A percentile compares a stretch with the other conserved stretches of the same genome.
phyloP scores from a whole-genome alignment of 2,113 vertebrate genomes.

The Anolis carolinensis region DNA sequence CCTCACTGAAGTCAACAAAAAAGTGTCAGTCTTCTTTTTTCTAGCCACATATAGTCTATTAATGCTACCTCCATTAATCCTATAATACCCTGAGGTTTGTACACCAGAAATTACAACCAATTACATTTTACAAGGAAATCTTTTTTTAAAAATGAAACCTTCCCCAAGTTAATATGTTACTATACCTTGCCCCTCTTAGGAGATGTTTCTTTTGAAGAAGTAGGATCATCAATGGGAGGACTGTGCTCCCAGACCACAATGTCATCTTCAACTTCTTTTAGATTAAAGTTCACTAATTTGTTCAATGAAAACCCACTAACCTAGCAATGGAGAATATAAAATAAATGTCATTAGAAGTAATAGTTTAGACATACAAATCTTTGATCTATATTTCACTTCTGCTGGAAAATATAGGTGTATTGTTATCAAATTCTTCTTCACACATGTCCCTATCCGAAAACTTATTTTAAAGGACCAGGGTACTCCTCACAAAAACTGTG shows the following conservation, averaged over 20 bases:
- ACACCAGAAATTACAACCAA: background rate
- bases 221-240: conserved; percentile 62
- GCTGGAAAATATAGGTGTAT: background rate
- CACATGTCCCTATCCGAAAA: background rate
- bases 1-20: background rate
- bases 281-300: conserved; percentile 79
- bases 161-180: background rate
- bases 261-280: conserved; percentile 78
- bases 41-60: background rate
- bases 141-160: background rate
- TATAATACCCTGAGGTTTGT: background rate
- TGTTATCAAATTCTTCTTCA: background rate
- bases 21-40: background rate
- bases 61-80: background rate
- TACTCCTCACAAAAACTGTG: background rate
- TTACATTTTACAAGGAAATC: background rate
- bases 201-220: conserved; percentile 64
- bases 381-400: background rate
- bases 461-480: background rate
- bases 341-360: background rate
- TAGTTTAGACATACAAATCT: background rate
- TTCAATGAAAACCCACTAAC: conserved; percentile 82
- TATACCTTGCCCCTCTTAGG: conserved; percentile 80
- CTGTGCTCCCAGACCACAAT: conserved; percentile 80
- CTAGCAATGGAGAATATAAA: conserved; percentile 57